These are phyloP conservation scores for Agrilus planipennis DNA, from an alignment of 1,140 invertebrate species.

Conservation along the genomic window DNA sequence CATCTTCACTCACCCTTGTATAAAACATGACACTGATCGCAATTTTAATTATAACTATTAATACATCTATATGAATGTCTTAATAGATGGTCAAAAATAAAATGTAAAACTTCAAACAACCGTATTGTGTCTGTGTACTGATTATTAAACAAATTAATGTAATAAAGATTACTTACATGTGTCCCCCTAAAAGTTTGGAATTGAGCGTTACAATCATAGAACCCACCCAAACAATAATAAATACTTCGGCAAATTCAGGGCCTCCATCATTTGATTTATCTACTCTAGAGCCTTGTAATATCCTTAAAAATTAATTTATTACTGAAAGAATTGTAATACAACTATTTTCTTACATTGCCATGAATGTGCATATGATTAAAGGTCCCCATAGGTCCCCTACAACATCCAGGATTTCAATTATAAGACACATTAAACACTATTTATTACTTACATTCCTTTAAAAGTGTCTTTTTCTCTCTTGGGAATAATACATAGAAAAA, in stretches of 20 bases:
- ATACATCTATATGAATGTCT: too few species aligned
- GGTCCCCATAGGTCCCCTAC: constrained; percentile 98
- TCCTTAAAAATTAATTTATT: constrained; percentile 39
- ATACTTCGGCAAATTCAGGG: constrained; percentile 95
- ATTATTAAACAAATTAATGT: neutral
- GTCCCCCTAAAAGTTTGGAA: constrained; percentile 85
- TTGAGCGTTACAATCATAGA: constrained; percentile 91
- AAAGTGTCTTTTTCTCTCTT: constrained; percentile 78
- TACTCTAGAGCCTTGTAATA: constrained; percentile 65
- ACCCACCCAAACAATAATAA: constrained; percentile 97
- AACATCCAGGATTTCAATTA: constrained; percentile 30
- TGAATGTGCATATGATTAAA: constrained; percentile 87
- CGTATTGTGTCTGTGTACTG: too few species aligned
- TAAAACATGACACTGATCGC: too few species aligned
- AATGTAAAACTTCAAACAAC: too few species aligned
- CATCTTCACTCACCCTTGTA: too few species aligned
- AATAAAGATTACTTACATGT: constrained; percentile 53
- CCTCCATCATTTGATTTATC: constrained; percentile 70
- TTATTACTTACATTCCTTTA: constrained; percentile 82
- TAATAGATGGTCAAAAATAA: too few species aligned
- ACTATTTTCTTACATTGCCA: constrained; percentile 70
- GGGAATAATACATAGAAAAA: constrained; percentile 92
- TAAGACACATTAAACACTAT: constrained; percentile 13
- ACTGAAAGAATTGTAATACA: constrained; percentile 7
- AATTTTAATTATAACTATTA: too few species aligned